Percentiles rank a stretch among this genome's conserved stretches.
Evolutionary conservation across 2,797 vertebrate genomes (phyloP).

Genomic region (Parambassis ranga): DNA sequence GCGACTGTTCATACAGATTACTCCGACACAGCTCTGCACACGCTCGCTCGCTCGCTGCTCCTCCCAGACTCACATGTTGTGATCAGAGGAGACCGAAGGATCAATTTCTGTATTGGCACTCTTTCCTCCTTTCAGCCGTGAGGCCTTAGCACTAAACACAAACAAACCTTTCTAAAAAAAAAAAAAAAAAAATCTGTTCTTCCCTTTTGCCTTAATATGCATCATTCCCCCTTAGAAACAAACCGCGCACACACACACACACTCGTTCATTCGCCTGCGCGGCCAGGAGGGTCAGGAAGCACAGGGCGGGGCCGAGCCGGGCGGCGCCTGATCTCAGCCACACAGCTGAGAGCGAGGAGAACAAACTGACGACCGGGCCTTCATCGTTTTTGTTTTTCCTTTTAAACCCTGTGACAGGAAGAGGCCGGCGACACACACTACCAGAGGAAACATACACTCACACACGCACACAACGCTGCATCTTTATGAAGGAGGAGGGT

Average conservation of each 20-base stretch:
- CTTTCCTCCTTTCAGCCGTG: slow-evolving; percentile 44
- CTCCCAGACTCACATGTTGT: background rate
- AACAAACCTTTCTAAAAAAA: slow-evolving; percentile 28
- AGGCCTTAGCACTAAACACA: slow-evolving; percentile 68
- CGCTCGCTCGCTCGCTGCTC: slow-evolving; percentile 1
- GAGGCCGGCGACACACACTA: slow-evolving; percentile 33
- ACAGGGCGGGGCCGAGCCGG: slow-evolving; percentile 38
- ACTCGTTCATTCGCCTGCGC: background rate
- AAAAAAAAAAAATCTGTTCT: background rate
- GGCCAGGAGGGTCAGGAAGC: slow-evolving; percentile 32
- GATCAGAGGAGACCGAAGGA: slow-evolving; percentile 37
- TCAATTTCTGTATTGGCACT: slow-evolving; percentile 23
- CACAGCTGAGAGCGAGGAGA: background rate
- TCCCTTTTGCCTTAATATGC: slow-evolving; percentile 66
- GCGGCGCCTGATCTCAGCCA: slow-evolving; percentile 38
- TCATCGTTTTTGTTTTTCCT: background rate
- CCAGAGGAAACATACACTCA: slow-evolving; percentile 9
- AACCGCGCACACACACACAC: too few species aligned
- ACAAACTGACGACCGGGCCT: slow-evolving; percentile 7
- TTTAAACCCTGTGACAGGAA: background rate
- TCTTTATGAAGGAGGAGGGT: slow-evolving; percentile 23
- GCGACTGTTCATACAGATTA: slow-evolving; percentile 27
- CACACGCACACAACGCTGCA: too few species aligned
- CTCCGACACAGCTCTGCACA: slow-evolving; percentile 31
- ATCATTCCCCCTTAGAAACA: slow-evolving; percentile 19